phyloP scores from a whole-genome alignment of 2,797 vertebrate species.

The Octomys mimax region DNA sequence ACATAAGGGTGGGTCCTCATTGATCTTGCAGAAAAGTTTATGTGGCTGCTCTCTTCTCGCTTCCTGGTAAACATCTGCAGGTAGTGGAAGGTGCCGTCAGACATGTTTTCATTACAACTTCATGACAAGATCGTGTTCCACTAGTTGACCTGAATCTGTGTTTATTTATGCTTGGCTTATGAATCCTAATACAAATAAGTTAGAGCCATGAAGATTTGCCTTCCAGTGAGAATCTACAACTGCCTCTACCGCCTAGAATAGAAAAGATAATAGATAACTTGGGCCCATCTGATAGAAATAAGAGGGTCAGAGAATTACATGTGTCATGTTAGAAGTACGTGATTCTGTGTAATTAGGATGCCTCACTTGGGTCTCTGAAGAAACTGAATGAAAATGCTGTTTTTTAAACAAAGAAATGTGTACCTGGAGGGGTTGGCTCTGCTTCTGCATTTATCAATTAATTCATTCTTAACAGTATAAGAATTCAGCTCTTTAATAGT shows the following conservation, averaged over 20 bases:
- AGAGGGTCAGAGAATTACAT: background rate
- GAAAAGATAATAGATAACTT: background rate
- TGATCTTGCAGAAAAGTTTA: background rate
- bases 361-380: background rate
- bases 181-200: background rate
- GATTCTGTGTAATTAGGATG: background rate
- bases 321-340: background rate
- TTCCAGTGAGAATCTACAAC: background rate
- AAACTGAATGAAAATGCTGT: background rate
- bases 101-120: background rate
- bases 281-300: background rate
- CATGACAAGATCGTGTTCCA: background rate
- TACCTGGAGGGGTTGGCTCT: background rate
- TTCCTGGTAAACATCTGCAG: background rate
- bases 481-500: background rate
- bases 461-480: background rate
- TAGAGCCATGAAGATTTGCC: background rate
- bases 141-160: background rate
- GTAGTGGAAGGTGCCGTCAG: background rate
- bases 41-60: background rate
- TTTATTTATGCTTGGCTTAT: background rate
- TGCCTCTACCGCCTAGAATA: background rate
- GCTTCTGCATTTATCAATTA: background rate
- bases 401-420: background rate
- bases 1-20: background rate